These are phyloP conservation scores for Mergus octosetaceus DNA, from an alignment of 2,797 vertebrate genomes.

Conservation along the genomic window DNA sequence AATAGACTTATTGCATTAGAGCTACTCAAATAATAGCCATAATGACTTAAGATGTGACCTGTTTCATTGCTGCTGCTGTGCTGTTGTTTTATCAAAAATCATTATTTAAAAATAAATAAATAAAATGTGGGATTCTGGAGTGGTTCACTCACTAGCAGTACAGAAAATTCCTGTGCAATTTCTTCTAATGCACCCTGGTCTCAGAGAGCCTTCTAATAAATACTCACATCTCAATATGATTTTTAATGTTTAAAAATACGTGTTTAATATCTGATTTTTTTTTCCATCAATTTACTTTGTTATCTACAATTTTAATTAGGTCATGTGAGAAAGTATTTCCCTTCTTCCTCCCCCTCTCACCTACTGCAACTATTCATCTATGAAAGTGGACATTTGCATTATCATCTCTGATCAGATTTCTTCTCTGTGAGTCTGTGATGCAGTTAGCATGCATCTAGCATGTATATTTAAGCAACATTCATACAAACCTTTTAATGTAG, in stretches of 20 bases:
- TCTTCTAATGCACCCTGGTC: not conserved
- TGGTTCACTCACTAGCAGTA: not conserved
- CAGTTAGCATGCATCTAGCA: constrained; percentile 46
- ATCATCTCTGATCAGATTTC: constrained; percentile 52
- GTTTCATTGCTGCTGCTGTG: not conserved
- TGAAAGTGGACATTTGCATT: constrained; percentile 62
- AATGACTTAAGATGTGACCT: not conserved
- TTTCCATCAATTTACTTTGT: constrained; percentile 54
- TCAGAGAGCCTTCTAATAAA: not conserved
- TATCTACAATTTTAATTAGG: constrained; percentile 68
- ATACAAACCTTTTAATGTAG: not conserved
- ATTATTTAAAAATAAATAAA: not conserved
- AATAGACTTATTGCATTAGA: not conserved
- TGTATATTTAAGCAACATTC: constrained; percentile 26
- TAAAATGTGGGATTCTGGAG: not conserved
- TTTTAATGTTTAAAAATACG: constrained; percentile 46
- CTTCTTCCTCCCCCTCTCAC: not conserved
- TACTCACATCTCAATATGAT: not conserved
- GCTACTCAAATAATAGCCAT: not conserved
- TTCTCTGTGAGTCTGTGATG: constrained; percentile 27
- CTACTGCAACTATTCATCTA: constrained; percentile 38
- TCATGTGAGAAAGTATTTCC: constrained; percentile 63
- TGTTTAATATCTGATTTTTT: constrained; percentile 46
- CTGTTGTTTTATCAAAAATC: not conserved
- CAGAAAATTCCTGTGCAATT: not conserved